These are phyloP conservation scores for Genyomyrus donnyi DNA, from an alignment of 2,113 vertebrate genomes.

Conservation along the genomic window DNA sequence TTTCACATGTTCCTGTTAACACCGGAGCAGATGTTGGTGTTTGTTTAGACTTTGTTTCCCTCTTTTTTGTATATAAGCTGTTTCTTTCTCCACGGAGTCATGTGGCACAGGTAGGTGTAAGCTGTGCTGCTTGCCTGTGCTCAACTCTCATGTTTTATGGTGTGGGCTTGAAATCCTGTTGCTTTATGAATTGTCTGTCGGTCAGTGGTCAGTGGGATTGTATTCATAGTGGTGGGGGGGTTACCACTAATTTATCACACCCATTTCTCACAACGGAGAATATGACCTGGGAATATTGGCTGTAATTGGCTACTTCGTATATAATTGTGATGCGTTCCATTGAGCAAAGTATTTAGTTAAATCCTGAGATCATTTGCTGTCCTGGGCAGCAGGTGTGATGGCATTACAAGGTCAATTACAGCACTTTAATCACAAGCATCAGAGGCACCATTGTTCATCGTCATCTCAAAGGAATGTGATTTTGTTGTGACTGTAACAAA, in stretches of 20 bases:
- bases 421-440: neutral
- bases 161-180: neutral
- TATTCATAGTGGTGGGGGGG: neutral
- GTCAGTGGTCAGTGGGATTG: neutral
- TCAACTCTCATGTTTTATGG: neutral
- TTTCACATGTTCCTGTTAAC: slow-evolving; percentile 22
- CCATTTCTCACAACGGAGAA: slow-evolving; percentile 1
- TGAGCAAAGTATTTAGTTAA: slow-evolving; percentile 15
- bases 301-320: slow-evolving; percentile 6
- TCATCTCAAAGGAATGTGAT: slow-evolving; percentile 1
- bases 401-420: slow-evolving; percentile 14
- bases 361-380: neutral
- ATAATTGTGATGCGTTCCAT: slow-evolving; percentile 1
- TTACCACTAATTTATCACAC: neutral
- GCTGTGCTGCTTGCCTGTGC: slow-evolving; percentile 39
- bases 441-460: neutral
- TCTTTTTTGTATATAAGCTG: slow-evolving; percentile 58
- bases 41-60: slow-evolving; percentile 41
- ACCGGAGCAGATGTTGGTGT: slow-evolving; percentile 38
- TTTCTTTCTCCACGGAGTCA: slow-evolving; percentile 59
- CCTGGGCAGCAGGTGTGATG: neutral
- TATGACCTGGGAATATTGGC: neutral
- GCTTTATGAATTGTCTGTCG: neutral
- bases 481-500: slow-evolving; percentile 24
- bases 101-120: slow-evolving; percentile 61